Percentiles rank a stretch among this genome's conserved stretches.
Conservation (phyloP, 2,888 invertebrate species). For the Erebia epiphron region DNA sequence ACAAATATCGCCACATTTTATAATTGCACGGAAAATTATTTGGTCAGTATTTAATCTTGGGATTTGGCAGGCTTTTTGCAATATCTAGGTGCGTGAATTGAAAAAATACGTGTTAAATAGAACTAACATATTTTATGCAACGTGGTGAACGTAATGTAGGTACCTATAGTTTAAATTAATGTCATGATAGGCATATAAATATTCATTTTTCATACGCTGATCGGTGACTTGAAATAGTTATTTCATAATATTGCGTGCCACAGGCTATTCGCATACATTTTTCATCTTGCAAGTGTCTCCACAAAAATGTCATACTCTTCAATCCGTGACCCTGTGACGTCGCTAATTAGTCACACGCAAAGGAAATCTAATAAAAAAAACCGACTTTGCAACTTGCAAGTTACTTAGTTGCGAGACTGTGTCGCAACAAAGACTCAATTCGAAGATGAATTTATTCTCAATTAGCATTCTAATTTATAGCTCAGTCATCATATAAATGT, state of each 20-base stretch:
- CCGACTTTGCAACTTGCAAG: conserved; percentile 17
- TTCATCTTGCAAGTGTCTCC: not conserved
- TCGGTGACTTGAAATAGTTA: not conserved
- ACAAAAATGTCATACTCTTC: not conserved
- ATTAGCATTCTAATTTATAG: conserved; percentile 33
- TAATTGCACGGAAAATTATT: no score
- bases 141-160: not conserved
- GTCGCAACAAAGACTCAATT: conserved; percentile 24
- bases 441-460: conserved; percentile 23
- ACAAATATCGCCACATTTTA: no score
- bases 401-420: conserved; percentile 11
- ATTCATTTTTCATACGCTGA: not conserved
- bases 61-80: no score
- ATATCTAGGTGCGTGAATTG: no score
- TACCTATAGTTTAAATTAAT: no score
- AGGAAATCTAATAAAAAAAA: not conserved
- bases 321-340: conserved; percentile 4
- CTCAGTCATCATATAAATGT: conserved; percentile 28
- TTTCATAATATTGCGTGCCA: conserved; percentile 6
- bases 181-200: not conserved
- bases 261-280: not conserved
- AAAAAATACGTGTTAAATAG: no score
- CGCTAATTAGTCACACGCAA: not conserved
- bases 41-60: no score
- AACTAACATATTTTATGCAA: not conserved